Evolutionary conservation across 1,140 invertebrate species (phyloP), one percentile per base, ranked within the genome.

Genomic region (Heliothis subflexa): DNA sequence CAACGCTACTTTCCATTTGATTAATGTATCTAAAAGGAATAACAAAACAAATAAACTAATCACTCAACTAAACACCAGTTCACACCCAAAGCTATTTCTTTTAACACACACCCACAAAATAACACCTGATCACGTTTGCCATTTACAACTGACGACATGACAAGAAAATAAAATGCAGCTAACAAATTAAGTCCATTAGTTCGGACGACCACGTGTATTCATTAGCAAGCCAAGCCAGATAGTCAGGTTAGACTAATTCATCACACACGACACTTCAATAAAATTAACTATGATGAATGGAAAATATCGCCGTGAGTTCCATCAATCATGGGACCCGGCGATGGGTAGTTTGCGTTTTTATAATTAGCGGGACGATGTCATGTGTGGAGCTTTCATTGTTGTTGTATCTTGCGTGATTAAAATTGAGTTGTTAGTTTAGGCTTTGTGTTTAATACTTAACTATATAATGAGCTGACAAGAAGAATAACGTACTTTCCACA

Each of bases 231-330:
- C 21, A 59, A 13, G 55, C 33, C 33, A 40, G 33, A 5, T 40
- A 40, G 33, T 40, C 82, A 86, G 84, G 73, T 55, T 86, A 81
- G 68, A 71, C 85, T 91, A 89, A 89, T 90, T 90, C 86, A 88
- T 88, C 88, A 92, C 88, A 90, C 74, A 87, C 82, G 91, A 90
- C 88, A 92, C 89, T 91, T 85, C 89, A 89, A 91, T 91, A 88
- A 92, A 91, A 91, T 92, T 93, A 93, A 93, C 90, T 87, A 90
- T 93, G 90, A 93, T 92, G 86, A 91, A 93, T 93, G 91, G 88
- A 91, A 91, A 91, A 91, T 40, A 91, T 89, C 89, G 89, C 91
- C 89, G 83, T 80, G 52, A 16, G 62, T 49, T 81, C 90, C 90
- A 92, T 93, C 89, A 90, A 93, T 93, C 91, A 93, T 88, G 61